Percentiles rank a stretch among this genome's conserved stretches.
Evolutionary conservation across 2,797 vertebrate species (phyloP).

Genomic region (Enteromius radiatus): DNA sequence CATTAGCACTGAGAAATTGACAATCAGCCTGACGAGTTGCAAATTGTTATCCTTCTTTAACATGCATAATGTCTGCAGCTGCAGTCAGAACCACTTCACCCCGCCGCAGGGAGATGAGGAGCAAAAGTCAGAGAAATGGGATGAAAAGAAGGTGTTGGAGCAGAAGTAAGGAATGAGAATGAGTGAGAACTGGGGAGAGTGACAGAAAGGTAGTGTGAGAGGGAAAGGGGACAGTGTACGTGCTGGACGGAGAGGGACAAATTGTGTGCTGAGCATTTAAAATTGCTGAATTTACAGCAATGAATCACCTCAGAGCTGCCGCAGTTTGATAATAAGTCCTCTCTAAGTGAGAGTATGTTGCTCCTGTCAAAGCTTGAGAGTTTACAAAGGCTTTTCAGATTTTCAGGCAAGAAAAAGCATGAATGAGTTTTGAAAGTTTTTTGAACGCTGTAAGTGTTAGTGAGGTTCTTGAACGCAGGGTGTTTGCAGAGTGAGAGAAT

Average conservation of each 20-base stretch:
- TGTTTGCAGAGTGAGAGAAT: background rate
- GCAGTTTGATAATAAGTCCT: background rate
- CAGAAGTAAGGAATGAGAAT: conserved; percentile 41
- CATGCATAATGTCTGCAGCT: conserved; percentile 41
- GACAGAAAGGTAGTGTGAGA: conserved; percentile 31
- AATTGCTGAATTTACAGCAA: conserved; percentile 32
- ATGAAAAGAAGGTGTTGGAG: conserved; percentile 8
- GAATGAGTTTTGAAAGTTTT: conserved; percentile 10
- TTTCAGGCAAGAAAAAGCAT: background rate
- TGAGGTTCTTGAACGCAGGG: background rate
- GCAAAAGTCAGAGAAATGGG: conserved; percentile 27
- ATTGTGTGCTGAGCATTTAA: conserved; percentile 23
- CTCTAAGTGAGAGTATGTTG: background rate
- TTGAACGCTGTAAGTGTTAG: background rate
- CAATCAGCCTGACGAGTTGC: conserved; percentile 53
- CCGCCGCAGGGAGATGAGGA: conserved; percentile 24
- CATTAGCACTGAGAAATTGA: conserved; percentile 58
- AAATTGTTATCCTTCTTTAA: conserved; percentile 53
- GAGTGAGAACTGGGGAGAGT: conserved; percentile 52
- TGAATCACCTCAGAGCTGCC: conserved; percentile 17
- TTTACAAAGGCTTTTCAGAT: conserved; percentile 8
- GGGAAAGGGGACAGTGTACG: conserved; percentile 50
- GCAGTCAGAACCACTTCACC: conserved; percentile 30
- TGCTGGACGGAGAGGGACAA: background rate
- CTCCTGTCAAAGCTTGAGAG: background rate